Evolutionary conservation across 1,140 invertebrate species (phyloP).

Genomic region (Fopius arisanus): DNA sequence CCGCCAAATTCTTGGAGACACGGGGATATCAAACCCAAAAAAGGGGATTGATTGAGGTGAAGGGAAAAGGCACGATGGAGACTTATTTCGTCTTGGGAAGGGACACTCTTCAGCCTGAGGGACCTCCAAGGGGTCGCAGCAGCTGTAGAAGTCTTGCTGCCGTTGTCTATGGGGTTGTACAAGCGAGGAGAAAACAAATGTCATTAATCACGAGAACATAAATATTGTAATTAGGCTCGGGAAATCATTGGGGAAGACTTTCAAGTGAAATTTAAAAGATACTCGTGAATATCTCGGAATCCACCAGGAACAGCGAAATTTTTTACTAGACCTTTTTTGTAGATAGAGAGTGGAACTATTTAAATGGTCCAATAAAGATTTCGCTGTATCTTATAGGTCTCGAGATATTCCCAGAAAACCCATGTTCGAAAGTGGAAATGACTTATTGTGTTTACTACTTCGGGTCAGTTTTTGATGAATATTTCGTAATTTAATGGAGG

Average conservation of each 20-base stretch:
- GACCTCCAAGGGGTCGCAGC: constrained; percentile 70
- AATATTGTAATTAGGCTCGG: neutral
- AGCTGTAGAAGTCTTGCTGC: constrained; percentile 82
- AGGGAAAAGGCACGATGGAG: constrained; percentile 95
- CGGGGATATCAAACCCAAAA: constrained; percentile 77
- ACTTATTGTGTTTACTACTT: neutral
- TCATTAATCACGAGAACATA: constrained; percentile 47
- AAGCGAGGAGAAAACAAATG: constrained; percentile 71
- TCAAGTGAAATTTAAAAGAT: neutral
- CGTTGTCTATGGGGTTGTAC: constrained; percentile 87
- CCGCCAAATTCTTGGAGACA: constrained; percentile 77
- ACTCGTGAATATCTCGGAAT: neutral
- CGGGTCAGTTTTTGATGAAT: neutral
- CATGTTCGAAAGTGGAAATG: neutral
- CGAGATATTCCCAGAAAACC: neutral
- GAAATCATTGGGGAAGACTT: neutral
- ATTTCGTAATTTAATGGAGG: neutral
- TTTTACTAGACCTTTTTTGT: neutral
- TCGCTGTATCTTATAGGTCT: neutral
- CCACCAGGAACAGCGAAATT: neutral
- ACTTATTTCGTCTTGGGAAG: constrained; percentile 87
- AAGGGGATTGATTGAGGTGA: constrained; percentile 86
- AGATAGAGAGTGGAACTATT: neutral
- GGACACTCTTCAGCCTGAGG: constrained; percentile 61
- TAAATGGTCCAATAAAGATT: neutral